Evolutionary conservation across 2,888 invertebrate genomes (phyloP), one percentile per base, ranked within the genome.

Genomic region (Dryocosmus kuriphilus): DNA sequence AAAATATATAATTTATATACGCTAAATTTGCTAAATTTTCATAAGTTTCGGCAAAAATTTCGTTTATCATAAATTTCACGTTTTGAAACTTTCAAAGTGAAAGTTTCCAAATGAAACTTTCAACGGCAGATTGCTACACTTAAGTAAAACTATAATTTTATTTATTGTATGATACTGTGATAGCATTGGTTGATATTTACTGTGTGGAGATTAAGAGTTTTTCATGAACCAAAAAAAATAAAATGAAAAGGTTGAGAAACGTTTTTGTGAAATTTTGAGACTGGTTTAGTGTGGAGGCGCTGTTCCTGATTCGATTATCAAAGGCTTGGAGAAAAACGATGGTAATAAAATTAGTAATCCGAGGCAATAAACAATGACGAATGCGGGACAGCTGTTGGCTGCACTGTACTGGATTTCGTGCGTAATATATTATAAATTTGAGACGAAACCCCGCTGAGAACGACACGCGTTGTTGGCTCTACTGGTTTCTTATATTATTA

Each of bases 341-440:
- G 65, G 65, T 51, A 51, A 71, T 71, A 71, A 71, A 71, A 71
- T 71, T 71, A 71, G 67, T 46, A 71, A 71, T 71, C 46, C 46
- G n/a, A 51, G 46, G 67, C 27, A 71, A 71, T 71, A 71, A 51
- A 71, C 51, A 71, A 71, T 71, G 51, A 71, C 67, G 67, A 71
- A 51, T 71, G n/a, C n/a, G 46, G 46, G 51, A 71, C 71, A 71
- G 71, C 71, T 51, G 46, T 71, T 71, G 71, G 71, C 51, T 67
- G 71, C 71, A 51, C 71, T 71, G 71, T 71, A 71, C 71, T 71
- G 30, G 27, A 71, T 71, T 71, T 71, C 51, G 51, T 51, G 71
- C 71, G 46, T 71, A 71, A 71, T 71, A 71, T 71, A 71, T 71
- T 71, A 71, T 71, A 71, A 71, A 71, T 71, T 71, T 71, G 71